Evolutionary conservation across 2,113 vertebrate species (phyloP), one percentile per base, ranked within the genome.

Genomic region (Alexandromys fortis): DNA sequence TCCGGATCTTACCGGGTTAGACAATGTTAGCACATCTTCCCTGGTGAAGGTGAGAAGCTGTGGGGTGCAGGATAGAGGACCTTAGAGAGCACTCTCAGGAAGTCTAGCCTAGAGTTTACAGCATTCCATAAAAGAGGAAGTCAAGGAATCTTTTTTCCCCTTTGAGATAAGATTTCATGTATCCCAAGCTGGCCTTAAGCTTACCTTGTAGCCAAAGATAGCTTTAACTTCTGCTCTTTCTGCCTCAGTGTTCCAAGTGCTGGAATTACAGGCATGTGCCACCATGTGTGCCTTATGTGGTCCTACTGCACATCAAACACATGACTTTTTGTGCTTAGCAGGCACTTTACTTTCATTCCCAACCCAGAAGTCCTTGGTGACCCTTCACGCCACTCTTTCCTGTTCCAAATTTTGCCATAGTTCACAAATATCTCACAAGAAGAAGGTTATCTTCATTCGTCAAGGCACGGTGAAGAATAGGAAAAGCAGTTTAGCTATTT

Each of bases 401-500:
- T 10, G 42, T 21, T 89, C 49, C 61, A 26, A 1, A 47, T n/a
- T 5, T 61, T 67, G 33, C 73, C 78, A 1, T 1, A 10, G 38
- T 49, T 82, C 89, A 93, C 38, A 78, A 91, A n/a, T 42, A 67
- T 19, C 58, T 82, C 72, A 0, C 22, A 63, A 86, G 12, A 3
- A 38, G 6, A 4, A 38, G 28, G 14, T 79, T 86, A 1, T 75
- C 24, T 77, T 73, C 89, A 58, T 72, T 90, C 77, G 42, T 83
- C 89, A 67, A 67, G 28, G 67, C 75, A 73, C 61, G 63, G 2
- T 90, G 11, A 88, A 68, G 26, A 92, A 85, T 78, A 68, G 24
- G 33, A 76, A 92, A 75, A 42, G 70, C 67, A 91, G 63, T 61
- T 81, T 38, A 73, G 73, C 45, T 61, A 75, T 95, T 89, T 78